Evolutionary conservation across 1,140 invertebrate genomes (phyloP), one percentile per base, ranked within the genome.

Genomic region (Hesperophylax magnus): DNA sequence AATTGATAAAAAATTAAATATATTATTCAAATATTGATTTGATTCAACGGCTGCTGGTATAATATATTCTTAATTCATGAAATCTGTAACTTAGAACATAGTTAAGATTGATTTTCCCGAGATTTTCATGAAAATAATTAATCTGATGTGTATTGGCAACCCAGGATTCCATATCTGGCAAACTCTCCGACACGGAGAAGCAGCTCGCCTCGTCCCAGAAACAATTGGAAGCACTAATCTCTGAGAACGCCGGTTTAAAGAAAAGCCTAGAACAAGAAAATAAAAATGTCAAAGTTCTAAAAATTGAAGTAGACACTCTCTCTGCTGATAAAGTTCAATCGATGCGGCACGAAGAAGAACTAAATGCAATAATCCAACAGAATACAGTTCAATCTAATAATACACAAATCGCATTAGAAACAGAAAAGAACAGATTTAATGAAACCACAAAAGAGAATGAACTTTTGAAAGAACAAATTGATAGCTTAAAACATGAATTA

Each of bases 401-500:
- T 15, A 31, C 27, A 2, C 39, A 78, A 27, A 17, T 9, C 2
- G 6, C 39, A 20, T 18, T 79, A 11, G 74, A 84, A 63, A 74
- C 17, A 20, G 80, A 81, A 74, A 58, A 79, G 58, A 4, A 39
- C 31, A 80, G 63, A 3, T 75, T 11, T 54, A 22, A 20, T 14
- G 80, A 82, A 67, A 53, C 69, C 7, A 17, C 54, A 22, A 82
- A 81, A 56, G 69, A 82, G 34, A 24, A 75, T 1, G 78, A 82
- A 18, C 17, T 39, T 34, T 72, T 81, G 17, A 80, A 80, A 82
- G 75, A 82, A 69, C 79, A 81, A 53, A 76, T 77, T 24, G 77
- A 82, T 58, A 65, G 5, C 20, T 27, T 84, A 15, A 82, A 82
- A 78, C 78, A 79, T 39, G 83, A 82, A 79, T 61, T 82, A 24